Conservation (phyloP, 2,888 invertebrate species). For the Zygaena filipendulae region DNA sequence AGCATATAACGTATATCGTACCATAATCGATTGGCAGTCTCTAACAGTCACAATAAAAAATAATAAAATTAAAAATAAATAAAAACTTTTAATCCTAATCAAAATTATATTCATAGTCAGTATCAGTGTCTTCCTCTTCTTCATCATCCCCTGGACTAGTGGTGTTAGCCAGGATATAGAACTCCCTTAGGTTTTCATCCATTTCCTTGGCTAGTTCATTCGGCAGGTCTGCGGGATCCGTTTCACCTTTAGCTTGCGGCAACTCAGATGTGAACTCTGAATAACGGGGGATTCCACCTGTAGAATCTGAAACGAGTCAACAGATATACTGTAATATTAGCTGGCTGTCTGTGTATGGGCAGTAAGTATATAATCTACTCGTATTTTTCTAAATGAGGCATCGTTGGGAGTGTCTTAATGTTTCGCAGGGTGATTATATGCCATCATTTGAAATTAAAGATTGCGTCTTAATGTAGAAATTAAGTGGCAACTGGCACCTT, state of each 20-base stretch:
- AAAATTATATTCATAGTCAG: constrained; percentile 49
- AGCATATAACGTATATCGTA: too few species aligned
- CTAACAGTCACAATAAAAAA: too few species aligned
- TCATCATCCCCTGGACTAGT: constrained; percentile 26
- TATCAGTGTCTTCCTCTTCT: constrained; percentile 36
- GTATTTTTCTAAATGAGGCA: too few species aligned
- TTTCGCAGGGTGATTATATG: too few species aligned
- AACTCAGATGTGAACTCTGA: constrained; percentile 39
- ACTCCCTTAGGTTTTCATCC: constrained; percentile 41
- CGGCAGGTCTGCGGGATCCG: constrained; percentile 28
- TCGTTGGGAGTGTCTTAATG: too few species aligned
- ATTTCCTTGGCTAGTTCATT: constrained; percentile 32
- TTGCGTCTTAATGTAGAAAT: too few species aligned
- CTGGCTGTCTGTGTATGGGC: too few species aligned
- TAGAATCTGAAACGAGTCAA: constrained; percentile 27
- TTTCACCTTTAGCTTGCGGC: constrained; percentile 31
- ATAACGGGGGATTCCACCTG: constrained; percentile 37
- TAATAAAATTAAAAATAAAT: constrained; percentile 8
- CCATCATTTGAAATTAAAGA: too few species aligned
- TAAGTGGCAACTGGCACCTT: too few species aligned
- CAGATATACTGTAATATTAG: too few species aligned
- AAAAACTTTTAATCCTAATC: constrained; percentile 29
- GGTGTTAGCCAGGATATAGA: constrained; percentile 38
- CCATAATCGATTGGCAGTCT: too few species aligned
- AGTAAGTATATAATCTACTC: too few species aligned